These are phyloP conservation scores for Solea solea DNA, from an alignment of 2,113 vertebrate species.

Conservation along the genomic window DNA sequence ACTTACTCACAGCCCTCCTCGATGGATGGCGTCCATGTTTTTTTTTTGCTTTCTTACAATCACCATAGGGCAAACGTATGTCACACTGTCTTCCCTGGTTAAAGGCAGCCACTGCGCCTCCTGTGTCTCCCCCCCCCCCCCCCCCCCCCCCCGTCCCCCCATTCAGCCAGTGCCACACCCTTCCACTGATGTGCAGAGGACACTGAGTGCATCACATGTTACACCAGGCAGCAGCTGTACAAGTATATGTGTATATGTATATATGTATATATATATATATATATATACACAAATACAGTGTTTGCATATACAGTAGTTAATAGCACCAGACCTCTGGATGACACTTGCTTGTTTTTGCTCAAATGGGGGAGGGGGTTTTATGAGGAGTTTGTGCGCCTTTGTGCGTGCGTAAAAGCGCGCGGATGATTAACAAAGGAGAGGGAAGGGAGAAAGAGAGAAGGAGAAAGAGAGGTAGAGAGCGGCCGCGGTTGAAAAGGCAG, in stretches of 20 bases:
- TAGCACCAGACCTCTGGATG: constrained; percentile 47
- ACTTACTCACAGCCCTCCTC: constrained; percentile 33
- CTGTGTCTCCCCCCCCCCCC: constrained; percentile 35
- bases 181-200: constrained; percentile 57
- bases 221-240: constrained; percentile 57
- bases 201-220: constrained; percentile 46
- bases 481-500: constrained; percentile 31
- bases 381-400: constrained; percentile 37
- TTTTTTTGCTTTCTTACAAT: constrained; percentile 45
- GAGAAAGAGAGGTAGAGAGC: constrained; percentile 3
- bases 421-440: constrained; percentile 14
- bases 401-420: constrained; percentile 44
- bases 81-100: constrained; percentile 62
- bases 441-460: constrained; percentile 5
- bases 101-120: constrained; percentile 35
- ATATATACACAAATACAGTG: constrained; percentile 4
- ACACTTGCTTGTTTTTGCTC: constrained; percentile 54
- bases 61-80: constrained; percentile 40
- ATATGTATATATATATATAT: constrained; percentile 30
- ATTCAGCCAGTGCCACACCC: constrained; percentile 66
- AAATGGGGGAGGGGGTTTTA: constrained; percentile 4
- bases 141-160: constrained; percentile 36
- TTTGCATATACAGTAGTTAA: constrained; percentile 56
- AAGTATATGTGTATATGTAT: constrained; percentile 9
- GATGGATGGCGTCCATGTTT: constrained; percentile 15